Evolutionary conservation across 2,888 invertebrate genomes (phyloP).

Genomic region (Acleris holmiana): DNA sequence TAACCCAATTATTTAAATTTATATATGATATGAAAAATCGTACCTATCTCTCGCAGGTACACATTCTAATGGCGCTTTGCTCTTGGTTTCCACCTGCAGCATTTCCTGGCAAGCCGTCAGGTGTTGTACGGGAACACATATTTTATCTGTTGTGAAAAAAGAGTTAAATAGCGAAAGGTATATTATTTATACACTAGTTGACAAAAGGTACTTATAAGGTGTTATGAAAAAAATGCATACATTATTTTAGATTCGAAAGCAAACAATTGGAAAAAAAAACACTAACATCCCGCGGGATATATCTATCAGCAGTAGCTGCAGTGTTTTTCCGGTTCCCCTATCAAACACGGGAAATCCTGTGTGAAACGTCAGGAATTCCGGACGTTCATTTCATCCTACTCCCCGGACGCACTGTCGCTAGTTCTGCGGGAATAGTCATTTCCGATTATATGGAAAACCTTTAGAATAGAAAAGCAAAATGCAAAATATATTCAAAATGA

Average conservation of each 20-base stretch:
- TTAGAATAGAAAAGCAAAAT: no score
- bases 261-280: no score
- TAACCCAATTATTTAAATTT: no score
- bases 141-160: conserved; percentile 82
- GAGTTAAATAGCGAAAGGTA: conserved; percentile 16
- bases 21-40: conserved; percentile 14
- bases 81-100: conserved; percentile 85
- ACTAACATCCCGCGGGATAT: conserved; percentile 1
- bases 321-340: conserved; percentile 22
- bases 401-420: conserved; percentile 23
- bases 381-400: conserved; percentile 1
- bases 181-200: no score
- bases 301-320: conserved; percentile 1
- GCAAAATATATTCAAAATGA: no score
- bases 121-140: conserved; percentile 89
- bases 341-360: conserved; percentile 15
- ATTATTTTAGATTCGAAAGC: no score
- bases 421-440: no score
- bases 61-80: conserved; percentile 85
- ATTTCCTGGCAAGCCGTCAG: conserved; percentile 87
- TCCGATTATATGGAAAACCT: no score
- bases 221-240: no score
- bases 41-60: conserved; percentile 89
- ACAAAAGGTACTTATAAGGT: no score
- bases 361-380: conserved; percentile 19